A percentile compares a stretch with the other conserved stretches of the same genome.
phyloP scores from a whole-genome alignment of 1,140 invertebrate species.

The Choristoneura fumiferana region DNA sequence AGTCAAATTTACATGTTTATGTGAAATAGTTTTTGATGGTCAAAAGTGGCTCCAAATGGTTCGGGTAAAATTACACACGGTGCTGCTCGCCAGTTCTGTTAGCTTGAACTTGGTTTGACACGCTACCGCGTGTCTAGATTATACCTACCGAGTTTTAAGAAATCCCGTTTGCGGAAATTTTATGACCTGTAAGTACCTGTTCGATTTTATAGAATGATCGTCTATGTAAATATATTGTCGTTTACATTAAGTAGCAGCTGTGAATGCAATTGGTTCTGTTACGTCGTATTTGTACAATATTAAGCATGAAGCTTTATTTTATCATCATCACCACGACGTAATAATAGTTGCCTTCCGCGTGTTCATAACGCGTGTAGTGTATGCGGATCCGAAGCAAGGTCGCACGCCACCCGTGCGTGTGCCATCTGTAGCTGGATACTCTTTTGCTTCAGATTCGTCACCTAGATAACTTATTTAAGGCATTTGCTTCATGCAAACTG shows the following conservation, averaged over 20 bases:
- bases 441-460: not conserved
- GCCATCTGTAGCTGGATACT: not conserved
- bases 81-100: too few species aligned
- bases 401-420: slow-evolving; percentile 35
- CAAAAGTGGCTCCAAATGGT: too few species aligned
- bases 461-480: not conserved
- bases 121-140: too few species aligned
- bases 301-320: slow-evolving; percentile 2
- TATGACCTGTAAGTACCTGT: not conserved
- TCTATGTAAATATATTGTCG: too few species aligned
- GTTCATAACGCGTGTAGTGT: slow-evolving; percentile 28
- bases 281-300: slow-evolving; percentile 17
- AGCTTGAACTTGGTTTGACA: too few species aligned
- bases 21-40: too few species aligned
- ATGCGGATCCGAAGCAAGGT: slow-evolving; percentile 38
- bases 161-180: not conserved
- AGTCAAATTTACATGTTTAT: too few species aligned
- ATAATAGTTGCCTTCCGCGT: slow-evolving; percentile 31
- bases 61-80: too few species aligned
- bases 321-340: slow-evolving; percentile 8
- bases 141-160: too few species aligned
- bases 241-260: not conserved
- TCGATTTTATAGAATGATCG: too few species aligned
- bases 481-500: slow-evolving; percentile 9
- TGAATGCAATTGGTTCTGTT: not conserved